Evolutionary conservation across 2,797 vertebrate genomes (phyloP).

Genomic region (Bradypodion ventrale): DNA sequence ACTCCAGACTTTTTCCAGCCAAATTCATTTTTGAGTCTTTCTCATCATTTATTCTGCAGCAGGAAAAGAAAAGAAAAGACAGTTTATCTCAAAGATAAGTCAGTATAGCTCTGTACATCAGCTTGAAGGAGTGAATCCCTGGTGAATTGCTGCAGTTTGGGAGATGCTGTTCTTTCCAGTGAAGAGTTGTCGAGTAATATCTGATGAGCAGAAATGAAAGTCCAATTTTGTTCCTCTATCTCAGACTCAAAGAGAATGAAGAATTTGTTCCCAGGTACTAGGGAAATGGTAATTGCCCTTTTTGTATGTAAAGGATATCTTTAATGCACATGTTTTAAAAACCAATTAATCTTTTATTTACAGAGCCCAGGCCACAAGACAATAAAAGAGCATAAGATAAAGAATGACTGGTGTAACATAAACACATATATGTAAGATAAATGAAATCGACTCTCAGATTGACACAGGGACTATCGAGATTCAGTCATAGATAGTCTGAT

Average conservation of each 20-base stretch:
- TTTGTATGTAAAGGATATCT: slow-evolving; percentile 19
- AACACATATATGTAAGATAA: neutral
- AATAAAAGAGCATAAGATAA: neutral
- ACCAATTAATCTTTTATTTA: neutral
- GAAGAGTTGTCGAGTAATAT: slow-evolving; percentile 1
- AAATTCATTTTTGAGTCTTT: neutral
- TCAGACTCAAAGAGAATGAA: neutral
- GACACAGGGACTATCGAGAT: neutral
- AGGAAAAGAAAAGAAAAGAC: slow-evolving; percentile 49
- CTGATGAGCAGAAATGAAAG: neutral
- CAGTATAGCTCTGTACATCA: neutral
- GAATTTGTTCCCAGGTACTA: neutral
- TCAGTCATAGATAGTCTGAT: neutral
- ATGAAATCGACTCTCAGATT: neutral
- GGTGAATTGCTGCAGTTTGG: slow-evolving; percentile 18
- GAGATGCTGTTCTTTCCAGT: slow-evolving; percentile 1
- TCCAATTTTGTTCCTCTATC: slow-evolving; percentile 10
- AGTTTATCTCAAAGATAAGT: slow-evolving; percentile 38
- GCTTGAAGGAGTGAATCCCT: slow-evolving; percentile 2
- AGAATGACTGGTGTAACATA: neutral
- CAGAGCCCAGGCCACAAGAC: neutral
- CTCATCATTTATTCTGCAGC: slow-evolving; percentile 30
- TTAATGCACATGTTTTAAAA: neutral
- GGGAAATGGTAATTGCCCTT: slow-evolving; percentile 12
- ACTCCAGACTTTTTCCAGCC: neutral